phyloP scores from a whole-genome alignment of 2,113 vertebrate genomes.

The Danionella cerebrum region DNA sequence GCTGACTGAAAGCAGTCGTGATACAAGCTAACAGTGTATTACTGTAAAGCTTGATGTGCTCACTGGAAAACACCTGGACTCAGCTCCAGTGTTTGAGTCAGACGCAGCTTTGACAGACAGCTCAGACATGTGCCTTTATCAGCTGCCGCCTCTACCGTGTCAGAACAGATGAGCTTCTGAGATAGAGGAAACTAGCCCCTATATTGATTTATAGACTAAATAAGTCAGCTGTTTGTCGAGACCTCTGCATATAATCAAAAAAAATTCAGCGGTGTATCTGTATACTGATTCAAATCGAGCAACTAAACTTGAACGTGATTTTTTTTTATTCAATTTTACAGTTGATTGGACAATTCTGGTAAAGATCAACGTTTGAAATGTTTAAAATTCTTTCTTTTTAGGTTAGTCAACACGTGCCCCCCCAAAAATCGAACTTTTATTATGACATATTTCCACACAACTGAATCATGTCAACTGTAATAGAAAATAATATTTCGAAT shows the following conservation, averaged over 20 bases:
- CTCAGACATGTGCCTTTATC: neutral
- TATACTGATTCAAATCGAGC: too few relatives aligned
- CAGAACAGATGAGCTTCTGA: neutral
- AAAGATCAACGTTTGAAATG: too few relatives aligned
- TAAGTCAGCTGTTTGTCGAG: neutral
- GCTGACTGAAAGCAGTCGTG: constrained; percentile 32
- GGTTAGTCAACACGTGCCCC: too few relatives aligned
- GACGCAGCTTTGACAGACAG: neutral
- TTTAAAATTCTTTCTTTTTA: too few relatives aligned
- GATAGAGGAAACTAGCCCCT: neutral
- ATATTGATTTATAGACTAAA: neutral
- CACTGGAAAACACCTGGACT: constrained; percentile 52
- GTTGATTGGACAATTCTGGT: too few relatives aligned
- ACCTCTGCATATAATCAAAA: neutral
- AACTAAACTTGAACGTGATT: too few relatives aligned
- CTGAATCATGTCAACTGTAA: too few relatives aligned
- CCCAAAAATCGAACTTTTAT: too few relatives aligned
- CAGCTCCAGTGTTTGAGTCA: constrained; percentile 19
- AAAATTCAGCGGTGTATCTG: too few relatives aligned
- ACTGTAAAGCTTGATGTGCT: constrained; percentile 34
- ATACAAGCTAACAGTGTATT: constrained; percentile 13
- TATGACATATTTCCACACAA: too few relatives aligned
- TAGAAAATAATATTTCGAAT: too few relatives aligned
- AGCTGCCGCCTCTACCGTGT: neutral
- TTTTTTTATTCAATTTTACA: too few relatives aligned